Evolutionary conservation across 2,888 invertebrate species (phyloP).

Genomic region (Patella ulyssiponensis): DNA sequence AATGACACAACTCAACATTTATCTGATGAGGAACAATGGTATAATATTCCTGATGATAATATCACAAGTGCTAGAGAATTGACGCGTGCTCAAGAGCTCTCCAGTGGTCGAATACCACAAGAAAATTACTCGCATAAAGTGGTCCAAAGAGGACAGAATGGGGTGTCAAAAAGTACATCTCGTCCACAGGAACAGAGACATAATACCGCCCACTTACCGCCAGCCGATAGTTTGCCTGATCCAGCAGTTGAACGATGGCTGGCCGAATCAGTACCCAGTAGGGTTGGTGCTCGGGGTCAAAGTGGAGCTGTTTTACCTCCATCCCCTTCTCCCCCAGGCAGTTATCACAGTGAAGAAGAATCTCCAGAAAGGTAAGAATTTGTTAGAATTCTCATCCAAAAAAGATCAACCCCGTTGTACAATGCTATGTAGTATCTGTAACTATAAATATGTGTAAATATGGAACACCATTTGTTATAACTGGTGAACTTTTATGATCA

Average conservation of each 20-base stretch:
- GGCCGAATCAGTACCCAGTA: slow-evolving; percentile 25
- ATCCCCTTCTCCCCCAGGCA: slow-evolving; percentile 57
- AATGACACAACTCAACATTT: not conserved
- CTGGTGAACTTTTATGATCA: not conserved
- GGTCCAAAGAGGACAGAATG: not conserved
- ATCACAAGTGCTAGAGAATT: not conserved
- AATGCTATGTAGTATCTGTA: too few relatives aligned
- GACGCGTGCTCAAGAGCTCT: not conserved
- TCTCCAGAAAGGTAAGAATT: slow-evolving; percentile 32
- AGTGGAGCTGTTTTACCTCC: slow-evolving; percentile 40
- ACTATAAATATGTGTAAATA: not conserved
- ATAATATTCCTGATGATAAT: not conserved
- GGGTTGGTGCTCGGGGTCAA: slow-evolving; percentile 9
- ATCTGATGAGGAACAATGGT: not conserved
- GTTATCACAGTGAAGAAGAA: slow-evolving; percentile 58
- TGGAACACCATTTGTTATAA: not conserved
- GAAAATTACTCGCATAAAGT: slow-evolving; percentile 16
- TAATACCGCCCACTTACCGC: slow-evolving; percentile 4
- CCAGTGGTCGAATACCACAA: slow-evolving; percentile 6
- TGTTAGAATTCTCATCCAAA: not conserved
- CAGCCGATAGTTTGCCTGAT: slow-evolving; percentile 21
- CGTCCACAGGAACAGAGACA: not conserved
- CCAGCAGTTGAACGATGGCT: slow-evolving; percentile 41
- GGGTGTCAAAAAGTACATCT: not conserved
- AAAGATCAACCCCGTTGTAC: too few relatives aligned